Percentiles rank a stretch among this genome's conserved stretches.
These are phyloP conservation scores for Triplophysa bombifrons DNA, from an alignment of 2,797 vertebrate species.

Conservation along the genomic window DNA sequence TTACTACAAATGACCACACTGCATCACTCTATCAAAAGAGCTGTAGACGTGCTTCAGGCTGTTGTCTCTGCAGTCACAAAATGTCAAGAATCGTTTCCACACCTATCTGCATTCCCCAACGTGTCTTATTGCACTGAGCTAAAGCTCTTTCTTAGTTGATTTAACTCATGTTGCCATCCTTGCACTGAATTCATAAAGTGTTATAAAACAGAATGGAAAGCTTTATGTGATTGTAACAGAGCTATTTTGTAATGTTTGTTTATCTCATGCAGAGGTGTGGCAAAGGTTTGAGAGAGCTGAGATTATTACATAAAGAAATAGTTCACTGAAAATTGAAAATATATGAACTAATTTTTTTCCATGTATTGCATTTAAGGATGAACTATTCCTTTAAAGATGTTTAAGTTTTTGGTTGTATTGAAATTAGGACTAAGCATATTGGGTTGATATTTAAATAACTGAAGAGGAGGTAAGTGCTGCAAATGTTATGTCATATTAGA, in stretches of 20 bases:
- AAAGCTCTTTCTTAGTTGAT: slow-evolving; percentile 16
- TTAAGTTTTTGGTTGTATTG: not conserved
- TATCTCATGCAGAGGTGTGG: slow-evolving; percentile 31
- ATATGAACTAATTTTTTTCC: not conserved
- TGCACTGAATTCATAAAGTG: slow-evolving; percentile 33
- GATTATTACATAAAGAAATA: not conserved
- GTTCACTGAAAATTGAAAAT: not conserved
- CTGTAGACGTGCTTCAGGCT: slow-evolving; percentile 51
- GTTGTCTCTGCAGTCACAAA: slow-evolving; percentile 10
- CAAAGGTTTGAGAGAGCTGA: not conserved
- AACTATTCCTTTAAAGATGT: not conserved
- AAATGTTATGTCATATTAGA: not conserved
- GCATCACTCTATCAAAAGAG: slow-evolving; percentile 52
- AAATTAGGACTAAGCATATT: not conserved
- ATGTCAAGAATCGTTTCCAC: slow-evolving; percentile 20
- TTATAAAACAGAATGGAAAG: slow-evolving; percentile 26
- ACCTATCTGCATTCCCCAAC: slow-evolving; percentile 18
- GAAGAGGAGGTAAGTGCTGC: not conserved
- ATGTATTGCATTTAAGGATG: not conserved
- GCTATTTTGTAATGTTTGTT: slow-evolving; percentile 29
- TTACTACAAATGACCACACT: slow-evolving; percentile 54
- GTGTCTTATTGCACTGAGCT: slow-evolving; percentile 11
- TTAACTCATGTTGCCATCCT: slow-evolving; percentile 20
- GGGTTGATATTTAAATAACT: not conserved
- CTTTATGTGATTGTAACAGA: slow-evolving; percentile 7